Evolutionary conservation across 2,797 vertebrate genomes (phyloP).

Genomic region (Nannoperca obscura): DNA sequence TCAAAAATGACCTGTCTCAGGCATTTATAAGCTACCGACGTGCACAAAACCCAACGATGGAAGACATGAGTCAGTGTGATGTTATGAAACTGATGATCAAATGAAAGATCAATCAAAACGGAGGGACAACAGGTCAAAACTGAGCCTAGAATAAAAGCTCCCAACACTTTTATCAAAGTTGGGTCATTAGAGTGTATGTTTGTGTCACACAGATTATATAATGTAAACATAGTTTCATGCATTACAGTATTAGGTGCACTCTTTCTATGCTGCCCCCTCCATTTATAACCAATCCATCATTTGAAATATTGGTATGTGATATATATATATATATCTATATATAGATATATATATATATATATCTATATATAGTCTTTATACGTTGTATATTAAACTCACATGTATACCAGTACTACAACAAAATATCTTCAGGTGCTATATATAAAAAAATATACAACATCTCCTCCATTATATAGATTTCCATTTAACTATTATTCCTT

Average conservation of each 20-base stretch:
- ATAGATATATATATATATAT: slow-evolving; percentile 18
- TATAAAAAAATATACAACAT: slow-evolving; percentile 86
- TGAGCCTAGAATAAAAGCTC: slow-evolving; percentile 36
- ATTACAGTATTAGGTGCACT: slow-evolving; percentile 74
- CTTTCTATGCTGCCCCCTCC: slow-evolving; percentile 55
- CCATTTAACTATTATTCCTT: slow-evolving; percentile 72
- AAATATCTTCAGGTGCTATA: slow-evolving; percentile 84
- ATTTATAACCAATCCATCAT: slow-evolving; percentile 68
- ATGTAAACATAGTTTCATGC: slow-evolving; percentile 76
- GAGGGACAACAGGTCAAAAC: slow-evolving; percentile 53
- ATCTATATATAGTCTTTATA: slow-evolving; percentile 60
- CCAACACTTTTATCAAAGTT: slow-evolving; percentile 41
- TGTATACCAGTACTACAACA: slow-evolving; percentile 82
- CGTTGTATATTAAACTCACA: slow-evolving; percentile 78
- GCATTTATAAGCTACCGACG: slow-evolving; percentile 44
- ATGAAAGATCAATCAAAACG: slow-evolving; percentile 66
- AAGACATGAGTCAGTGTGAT: slow-evolving; percentile 41
- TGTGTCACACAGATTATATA: slow-evolving; percentile 58
- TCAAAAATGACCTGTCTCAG: slow-evolving; percentile 41
- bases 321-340: slow-evolving; percentile 41
- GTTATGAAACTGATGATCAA: slow-evolving; percentile 55
- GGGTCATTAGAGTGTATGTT: slow-evolving; percentile 54
- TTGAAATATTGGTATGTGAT: slow-evolving; percentile 64
- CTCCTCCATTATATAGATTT: slow-evolving; percentile 83
- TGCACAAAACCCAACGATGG: slow-evolving; percentile 41